Conservation (phyloP, 2,888 invertebrate genomes). For the Orthonychiurus folsomi region DNA sequence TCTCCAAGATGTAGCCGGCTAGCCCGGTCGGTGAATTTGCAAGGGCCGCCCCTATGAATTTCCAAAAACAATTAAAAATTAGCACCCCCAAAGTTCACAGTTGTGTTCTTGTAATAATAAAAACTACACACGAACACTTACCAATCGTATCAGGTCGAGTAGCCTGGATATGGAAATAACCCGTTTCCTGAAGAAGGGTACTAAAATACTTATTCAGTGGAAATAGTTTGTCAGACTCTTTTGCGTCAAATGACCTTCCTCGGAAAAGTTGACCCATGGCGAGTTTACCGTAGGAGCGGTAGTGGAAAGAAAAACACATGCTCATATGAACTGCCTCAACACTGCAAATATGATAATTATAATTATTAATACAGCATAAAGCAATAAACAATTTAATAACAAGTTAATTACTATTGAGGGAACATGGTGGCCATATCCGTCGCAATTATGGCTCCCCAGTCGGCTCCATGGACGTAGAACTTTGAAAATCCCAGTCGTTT, state of each 20-base stretch:
- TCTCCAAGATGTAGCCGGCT: slow-evolving; percentile 3
- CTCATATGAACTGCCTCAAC: slow-evolving; percentile 57
- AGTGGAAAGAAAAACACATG: slow-evolving; percentile 48
- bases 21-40: slow-evolving; percentile 5
- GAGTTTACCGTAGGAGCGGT: slow-evolving; percentile 40
- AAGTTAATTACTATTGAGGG: slow-evolving; percentile 22
- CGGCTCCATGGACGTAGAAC: slow-evolving; percentile 49
- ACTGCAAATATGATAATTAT: slow-evolving; percentile 42
- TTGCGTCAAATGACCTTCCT: slow-evolving; percentile 13
- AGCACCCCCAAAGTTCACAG: no score
- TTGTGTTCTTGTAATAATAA: no score
- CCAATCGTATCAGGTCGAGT: not conserved
- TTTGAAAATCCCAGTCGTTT: slow-evolving; percentile 45
- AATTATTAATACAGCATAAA: not conserved
- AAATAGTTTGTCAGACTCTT: slow-evolving; percentile 40
- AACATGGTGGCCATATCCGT: slow-evolving; percentile 45
- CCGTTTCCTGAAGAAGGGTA: slow-evolving; percentile 45
- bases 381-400: not conserved
- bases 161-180: slow-evolving; percentile 32
- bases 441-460: slow-evolving; percentile 49
- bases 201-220: slow-evolving; percentile 40
- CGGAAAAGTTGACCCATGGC: slow-evolving; percentile 38
- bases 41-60: not conserved
- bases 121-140: no score
- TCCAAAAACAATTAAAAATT: no score